Evolutionary conservation across 2,888 invertebrate genomes (phyloP), one percentile per base, ranked within the genome.

Genomic region (Scrobipalpa costella): DNA sequence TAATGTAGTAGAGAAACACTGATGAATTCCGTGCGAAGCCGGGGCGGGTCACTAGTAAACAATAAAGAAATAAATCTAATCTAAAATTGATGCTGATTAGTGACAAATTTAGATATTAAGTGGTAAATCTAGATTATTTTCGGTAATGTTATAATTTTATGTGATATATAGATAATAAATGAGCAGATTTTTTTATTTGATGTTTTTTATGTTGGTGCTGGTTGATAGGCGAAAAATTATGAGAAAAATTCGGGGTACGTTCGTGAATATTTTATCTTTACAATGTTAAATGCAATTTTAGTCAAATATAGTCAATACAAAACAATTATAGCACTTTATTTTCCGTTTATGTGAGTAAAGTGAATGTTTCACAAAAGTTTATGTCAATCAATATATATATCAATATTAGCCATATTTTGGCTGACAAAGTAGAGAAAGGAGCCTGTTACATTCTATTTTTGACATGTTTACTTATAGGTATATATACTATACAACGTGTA

Each of bases 131-230:
- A 72, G 73, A 65, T 72, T 72, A 76, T 76, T 69, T 74, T 73
- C 40, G 71, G 71, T 75, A 74, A 71, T 69, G 76, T 75, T 73
- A 73, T 78, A 79, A 76, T 77, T 71, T 81, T 82, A 84, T 86
- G 85, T 85, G 85, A 85, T 85, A 86, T 78, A 67, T 85, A 84
- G 80, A 57, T 68, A 57, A 61, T 66, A 67, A 61, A 61, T 50
- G 52, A 15, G 17, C 52, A 61, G 61, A 38, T 50, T 61, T 61
- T 34, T 57, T 36, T 62, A 27, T 55, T 50, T 57, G 36, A 34
- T 27, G 17, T 55, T n/a, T 15, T 50, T 61, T 50, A 49, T 40
- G 47, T 61, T 49, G 50, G 50, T 61, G 50, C 36, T 61, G 50
- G 49, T 50, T 60, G 40, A 7, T 47, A 49, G 21, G 5, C 19